These are phyloP conservation scores for Diuraphis noxia DNA, from an alignment of 1,140 invertebrate genomes.

Conservation along the genomic window DNA sequence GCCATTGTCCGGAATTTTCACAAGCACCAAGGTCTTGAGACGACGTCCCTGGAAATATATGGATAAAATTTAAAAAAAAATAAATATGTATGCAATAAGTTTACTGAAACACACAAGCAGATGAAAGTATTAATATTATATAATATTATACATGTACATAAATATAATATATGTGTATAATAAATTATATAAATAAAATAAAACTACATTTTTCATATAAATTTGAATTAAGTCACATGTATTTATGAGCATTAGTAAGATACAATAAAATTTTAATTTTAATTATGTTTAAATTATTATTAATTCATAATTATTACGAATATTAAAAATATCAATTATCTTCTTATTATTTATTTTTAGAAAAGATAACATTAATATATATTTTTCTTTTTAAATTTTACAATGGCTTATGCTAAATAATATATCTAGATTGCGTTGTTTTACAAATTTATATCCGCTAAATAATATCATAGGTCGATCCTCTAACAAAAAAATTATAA, in stretches of 20 bases:
- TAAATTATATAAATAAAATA: slow-evolving; percentile 33
- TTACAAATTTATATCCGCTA: background rate
- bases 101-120: slow-evolving; percentile 5
- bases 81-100: background rate
- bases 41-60: slow-evolving; percentile 31
- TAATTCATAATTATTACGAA: background rate
- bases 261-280: slow-evolving; percentile 6
- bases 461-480: background rate
- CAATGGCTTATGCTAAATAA: background rate
- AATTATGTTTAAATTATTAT: background rate
- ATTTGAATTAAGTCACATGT: slow-evolving; percentile 37
- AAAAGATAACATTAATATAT: background rate
- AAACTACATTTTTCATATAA: slow-evolving; percentile 21
- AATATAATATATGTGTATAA: background rate
- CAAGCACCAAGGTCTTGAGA: slow-evolving; percentile 54
- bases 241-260: slow-evolving; percentile 53
- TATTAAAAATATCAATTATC: background rate
- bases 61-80: background rate
- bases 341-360: background rate
- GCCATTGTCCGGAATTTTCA: slow-evolving; percentile 52
- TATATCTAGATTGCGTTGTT: background rate
- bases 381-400: background rate
- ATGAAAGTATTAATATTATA: slow-evolving; percentile 7
- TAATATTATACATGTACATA: background rate
- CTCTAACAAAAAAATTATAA: background rate